Percentiles rank a stretch among this genome's conserved stretches.
These are phyloP conservation scores for Pandemis corylana DNA, from an alignment of 2,888 invertebrate genomes.

Conservation along the genomic window DNA sequence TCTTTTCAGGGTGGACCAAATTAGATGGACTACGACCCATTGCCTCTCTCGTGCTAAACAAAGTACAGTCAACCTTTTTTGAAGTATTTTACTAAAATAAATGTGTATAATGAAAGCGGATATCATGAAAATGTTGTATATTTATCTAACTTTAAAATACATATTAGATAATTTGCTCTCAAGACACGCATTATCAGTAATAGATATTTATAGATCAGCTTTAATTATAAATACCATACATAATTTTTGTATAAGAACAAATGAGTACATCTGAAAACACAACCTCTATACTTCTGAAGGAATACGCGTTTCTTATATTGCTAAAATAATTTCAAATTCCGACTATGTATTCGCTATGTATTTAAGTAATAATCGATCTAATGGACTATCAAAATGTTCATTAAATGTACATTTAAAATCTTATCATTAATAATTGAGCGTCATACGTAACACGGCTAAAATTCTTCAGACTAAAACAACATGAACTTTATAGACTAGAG, in stretches of 20 bases:
- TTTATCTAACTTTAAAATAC: constrained; percentile 55
- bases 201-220: constrained; percentile 29
- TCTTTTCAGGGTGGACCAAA: too few species aligned
- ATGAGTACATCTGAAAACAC: constrained; percentile 31
- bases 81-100: neutral
- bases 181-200: constrained; percentile 29
- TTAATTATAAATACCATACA: constrained; percentile 17
- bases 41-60: too few species aligned
- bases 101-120: constrained; percentile 44
- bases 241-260: constrained; percentile 20
- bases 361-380: constrained; percentile 55
- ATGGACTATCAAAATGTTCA: constrained; percentile 65
- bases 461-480: constrained; percentile 49
- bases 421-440: constrained; percentile 76
- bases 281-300: constrained; percentile 36
- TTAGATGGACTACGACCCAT: too few species aligned
- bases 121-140: constrained; percentile 74
- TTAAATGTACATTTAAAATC: constrained; percentile 52
- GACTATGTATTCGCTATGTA: constrained; percentile 20
- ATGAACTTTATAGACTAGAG: constrained; percentile 23
- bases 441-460: constrained; percentile 63
- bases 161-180: constrained; percentile 38
- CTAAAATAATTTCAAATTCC: constrained; percentile 28
- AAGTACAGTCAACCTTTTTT: too few species aligned
- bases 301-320: constrained; percentile 29